Base-by-base conservation (phyloP, 2,113 vertebrate species). In the Rhagologus leucostigma region DNA sequence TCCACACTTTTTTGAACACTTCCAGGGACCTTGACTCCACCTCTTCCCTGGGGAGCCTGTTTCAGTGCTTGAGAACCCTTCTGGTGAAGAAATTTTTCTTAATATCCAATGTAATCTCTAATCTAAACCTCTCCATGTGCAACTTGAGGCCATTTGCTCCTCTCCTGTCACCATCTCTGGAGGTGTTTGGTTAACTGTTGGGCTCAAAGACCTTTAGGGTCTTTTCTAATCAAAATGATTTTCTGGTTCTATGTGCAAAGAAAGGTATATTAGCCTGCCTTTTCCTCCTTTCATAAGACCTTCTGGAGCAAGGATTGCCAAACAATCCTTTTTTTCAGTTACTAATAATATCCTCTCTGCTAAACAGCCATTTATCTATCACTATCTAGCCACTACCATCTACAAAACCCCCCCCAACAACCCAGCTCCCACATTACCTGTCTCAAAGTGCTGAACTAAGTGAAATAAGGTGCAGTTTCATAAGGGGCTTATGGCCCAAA, bases 151-250 rank as follows among this genome's bases (percentile, higher is more conserved):
- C 32, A 10, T 49, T 62, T 88, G 13, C 11, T 42, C 14, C 49
- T 30, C 5, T 35, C 20, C 75, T 35, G 20, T 5, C 0, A 0
- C 33, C 39, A 46, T 46, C 18, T 19, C 8, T 62, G 47, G 6
- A 64, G 9, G 7, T 47, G 7, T 17, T 32, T 27, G 24, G 2
- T 33, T 56, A 32, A 30, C 10, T 10, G 19, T 14, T 84, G 22
- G 27, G 50, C 20, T 84, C 11, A 15, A 50, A 52, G 26, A 46
- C 18, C 39, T 50, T 35, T 32, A 35, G 20, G 24, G 4, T 33
- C 13, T 23, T 89, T 63, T 26, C 29, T 26, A 80, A 29, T 5
- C 6, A 46, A 63, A 80, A 39, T 1, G 0, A 21, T 35, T 85
- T 42, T 41, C 20, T 63, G 7, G 8, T 57, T 64, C 10, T 29